These are phyloP conservation scores for Collichthys lucidus DNA, from an alignment of 2,113 vertebrate species.

Conservation along the genomic window DNA sequence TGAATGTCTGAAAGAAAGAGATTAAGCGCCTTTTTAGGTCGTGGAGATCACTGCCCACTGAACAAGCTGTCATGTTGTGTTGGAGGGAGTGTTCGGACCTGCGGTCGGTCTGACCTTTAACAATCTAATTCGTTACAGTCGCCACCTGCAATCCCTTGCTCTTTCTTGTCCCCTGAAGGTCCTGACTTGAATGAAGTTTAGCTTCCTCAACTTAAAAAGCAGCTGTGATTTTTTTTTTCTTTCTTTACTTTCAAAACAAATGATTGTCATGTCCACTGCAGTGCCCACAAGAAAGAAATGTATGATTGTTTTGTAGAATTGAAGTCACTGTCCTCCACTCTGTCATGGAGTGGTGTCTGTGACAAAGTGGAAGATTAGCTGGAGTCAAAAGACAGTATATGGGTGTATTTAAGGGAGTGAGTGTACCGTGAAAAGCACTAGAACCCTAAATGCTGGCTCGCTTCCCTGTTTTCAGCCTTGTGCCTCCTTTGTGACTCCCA, in stretches of 20 bases:
- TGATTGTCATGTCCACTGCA: constrained; percentile 67
- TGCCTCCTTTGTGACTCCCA: constrained; percentile 63
- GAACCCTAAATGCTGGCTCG: constrained; percentile 18
- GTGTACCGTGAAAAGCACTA: constrained; percentile 19
- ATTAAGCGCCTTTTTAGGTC: constrained; percentile 60
- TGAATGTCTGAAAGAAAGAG: constrained; percentile 75
- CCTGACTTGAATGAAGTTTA: constrained; percentile 42
- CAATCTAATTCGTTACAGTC: not conserved
- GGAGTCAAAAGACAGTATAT: not conserved
- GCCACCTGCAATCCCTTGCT: constrained; percentile 26
- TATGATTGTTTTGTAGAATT: constrained; percentile 41
- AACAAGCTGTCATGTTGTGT: constrained; percentile 2
- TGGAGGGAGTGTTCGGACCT: constrained; percentile 1
- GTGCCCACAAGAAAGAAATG: constrained; percentile 33
- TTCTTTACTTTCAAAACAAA: constrained; percentile 21
- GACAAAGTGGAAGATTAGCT: not conserved
- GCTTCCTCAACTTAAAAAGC: constrained; percentile 43
- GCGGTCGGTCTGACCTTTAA: constrained; percentile 12
- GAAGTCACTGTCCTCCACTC: not conserved
- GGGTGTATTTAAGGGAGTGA: constrained; percentile 2
- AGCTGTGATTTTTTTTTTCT: constrained; percentile 13
- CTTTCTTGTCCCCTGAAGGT: constrained; percentile 18
- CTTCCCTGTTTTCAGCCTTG: constrained; percentile 49
- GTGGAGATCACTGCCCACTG: constrained; percentile 4
- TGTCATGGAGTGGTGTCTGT: not conserved